These are phyloP conservation scores for Stomorhina lunata DNA, from an alignment of 2,888 invertebrate genomes.

Conservation along the genomic window DNA sequence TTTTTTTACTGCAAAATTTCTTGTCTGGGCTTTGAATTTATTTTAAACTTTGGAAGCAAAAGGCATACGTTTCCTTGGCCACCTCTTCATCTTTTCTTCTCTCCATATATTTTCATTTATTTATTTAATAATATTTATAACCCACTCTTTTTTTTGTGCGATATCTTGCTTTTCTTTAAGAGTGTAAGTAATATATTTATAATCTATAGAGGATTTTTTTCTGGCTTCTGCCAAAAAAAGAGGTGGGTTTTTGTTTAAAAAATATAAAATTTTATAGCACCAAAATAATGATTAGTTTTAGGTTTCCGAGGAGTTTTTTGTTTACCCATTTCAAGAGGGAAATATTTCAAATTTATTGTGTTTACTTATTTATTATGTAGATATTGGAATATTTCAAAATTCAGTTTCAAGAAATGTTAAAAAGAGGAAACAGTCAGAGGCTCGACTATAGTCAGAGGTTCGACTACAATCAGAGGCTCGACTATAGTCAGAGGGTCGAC, in stretches of 20 bases:
- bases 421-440: too few species aligned
- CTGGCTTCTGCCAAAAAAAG: neutral
- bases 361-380: too few species aligned
- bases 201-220: constrained; percentile 17
- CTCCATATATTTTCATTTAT: neutral
- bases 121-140: constrained; percentile 31
- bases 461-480: too few species aligned
- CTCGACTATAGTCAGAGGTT: too few species aligned
- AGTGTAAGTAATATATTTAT: constrained; percentile 25
- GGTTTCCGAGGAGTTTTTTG: constrained; percentile 34
- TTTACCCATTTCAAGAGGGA: constrained; percentile 13
- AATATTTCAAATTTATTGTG: too few species aligned
- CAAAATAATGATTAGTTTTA: constrained; percentile 54
- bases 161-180: constrained; percentile 3
- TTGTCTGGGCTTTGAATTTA: constrained; percentile 3
- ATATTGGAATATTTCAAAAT: too few species aligned
- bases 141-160: constrained; percentile 12
- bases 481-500: too few species aligned
- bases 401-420: too few species aligned
- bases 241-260: constrained; percentile 30
- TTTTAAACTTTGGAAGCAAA: neutral
- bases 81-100: neutral
- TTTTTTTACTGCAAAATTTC: constrained; percentile 20
- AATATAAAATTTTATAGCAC: constrained; percentile 39
- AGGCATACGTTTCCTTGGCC: neutral